Base-by-base conservation (phyloP, 2,113 vertebrate genomes). In the Chloroceryle aenea region DNA sequence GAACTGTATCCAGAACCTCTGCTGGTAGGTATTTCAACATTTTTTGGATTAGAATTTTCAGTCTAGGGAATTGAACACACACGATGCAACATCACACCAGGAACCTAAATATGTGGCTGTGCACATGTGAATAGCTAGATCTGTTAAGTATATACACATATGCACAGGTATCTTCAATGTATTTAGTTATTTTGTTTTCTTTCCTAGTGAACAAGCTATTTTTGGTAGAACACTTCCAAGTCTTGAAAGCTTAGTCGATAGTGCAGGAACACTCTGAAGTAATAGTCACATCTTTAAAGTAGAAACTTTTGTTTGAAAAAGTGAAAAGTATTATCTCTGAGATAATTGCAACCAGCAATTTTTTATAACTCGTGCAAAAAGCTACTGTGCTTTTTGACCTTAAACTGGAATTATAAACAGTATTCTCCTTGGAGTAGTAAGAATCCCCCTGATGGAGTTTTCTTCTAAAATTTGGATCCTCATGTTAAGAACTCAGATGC, bases 1-100 rank as follows among this genome's bases (percentile, higher is more conserved):
- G 99, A 99, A 68, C 97, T 99, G 62, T 99, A 99, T 97, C 99
- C 99, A 88, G 99, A 99, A 96, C 99, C 99, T 85, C 96, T 99
- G 29, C 97, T 99, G 99, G 99, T 99, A 98, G 62, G 99, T 99
- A 11, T 73, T 75, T 81, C 76, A 83, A 2, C 63, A 1, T 21
- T 40, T 55, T 67, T 59, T 64, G 25, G 3, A 69, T 27, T 50
- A 78, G 66, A 89, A 43, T 43, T 96, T 81, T 34, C 42, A 78
- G 61, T 48, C 36, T 84, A 78, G 25, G n/a, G 63, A 63, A 22
- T 67, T 13, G 36, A 58, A 40, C 1, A 2, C 6, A 1, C 7
- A 3, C 32, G 23, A 14, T 86, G 26, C 0, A 18, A 7, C 26
- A 16, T 81, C 29, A 30, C 6, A 6, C 9, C 30, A 36, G 80